Evolutionary conservation across 2,113 vertebrate species (phyloP).

Genomic region (Caloenas nicobarica): DNA sequence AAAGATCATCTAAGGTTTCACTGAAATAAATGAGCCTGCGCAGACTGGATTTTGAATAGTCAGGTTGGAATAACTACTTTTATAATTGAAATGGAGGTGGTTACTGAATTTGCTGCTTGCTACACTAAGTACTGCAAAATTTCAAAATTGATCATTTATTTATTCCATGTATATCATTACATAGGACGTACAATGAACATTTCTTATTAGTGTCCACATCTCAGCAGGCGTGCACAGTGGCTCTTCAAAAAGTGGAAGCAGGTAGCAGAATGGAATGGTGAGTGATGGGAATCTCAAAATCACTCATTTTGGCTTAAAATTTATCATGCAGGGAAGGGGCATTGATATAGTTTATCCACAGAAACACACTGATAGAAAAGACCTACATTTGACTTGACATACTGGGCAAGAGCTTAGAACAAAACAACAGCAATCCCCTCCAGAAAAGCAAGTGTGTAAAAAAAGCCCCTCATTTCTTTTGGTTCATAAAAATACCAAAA

Average conservation of each 20-base stretch:
- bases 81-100: not conserved
- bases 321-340: not conserved
- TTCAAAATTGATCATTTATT: not conserved
- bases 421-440: constrained; percentile 28
- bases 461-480: not conserved
- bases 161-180: not conserved
- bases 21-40: not conserved
- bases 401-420: constrained; percentile 35
- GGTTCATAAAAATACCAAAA: not conserved
- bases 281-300: not conserved
- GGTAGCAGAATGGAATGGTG: not conserved
- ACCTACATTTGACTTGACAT: constrained; percentile 16
- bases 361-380: constrained; percentile 6
- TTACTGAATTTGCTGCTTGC: not conserved
- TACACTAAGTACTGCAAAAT: not conserved
- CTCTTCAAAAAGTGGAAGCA: not conserved
- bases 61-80: not conserved
- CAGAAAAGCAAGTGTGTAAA: constrained; percentile 14
- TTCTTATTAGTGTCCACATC: not conserved
- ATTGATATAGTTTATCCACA: not conserved
- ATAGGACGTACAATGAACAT: not conserved
- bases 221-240: not conserved
- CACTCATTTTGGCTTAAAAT: constrained; percentile 17
- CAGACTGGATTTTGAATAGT: not conserved
- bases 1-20: constrained; percentile 6